Percentiles rank a stretch among this genome's conserved stretches.
Evolutionary conservation across 2,797 vertebrate genomes (phyloP).

Genomic region (Xerus rutilus): DNA sequence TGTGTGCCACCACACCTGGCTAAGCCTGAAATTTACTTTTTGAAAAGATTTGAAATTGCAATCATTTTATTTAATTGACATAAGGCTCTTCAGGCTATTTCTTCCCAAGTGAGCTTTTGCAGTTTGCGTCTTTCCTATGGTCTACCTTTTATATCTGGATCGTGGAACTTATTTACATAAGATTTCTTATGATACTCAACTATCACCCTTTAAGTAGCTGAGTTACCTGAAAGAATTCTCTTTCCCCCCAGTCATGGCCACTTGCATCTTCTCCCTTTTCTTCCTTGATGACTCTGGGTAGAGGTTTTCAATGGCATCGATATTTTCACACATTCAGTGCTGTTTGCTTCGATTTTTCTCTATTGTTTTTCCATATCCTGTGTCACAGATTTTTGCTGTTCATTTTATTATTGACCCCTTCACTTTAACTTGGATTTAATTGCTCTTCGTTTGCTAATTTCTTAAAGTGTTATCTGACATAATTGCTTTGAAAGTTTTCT

Average conservation of each 20-base stretch:
- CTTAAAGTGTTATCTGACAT: background rate
- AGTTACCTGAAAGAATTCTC: background rate
- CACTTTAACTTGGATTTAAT: background rate
- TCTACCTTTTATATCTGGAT: background rate
- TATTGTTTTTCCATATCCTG: background rate
- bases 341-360: constrained; percentile 3
- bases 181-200: background rate
- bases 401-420: background rate
- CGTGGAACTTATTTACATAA: background rate
- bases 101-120: background rate
- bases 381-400: background rate
- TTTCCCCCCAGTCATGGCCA: background rate
- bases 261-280: background rate
- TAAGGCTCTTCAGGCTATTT: background rate
- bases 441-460: background rate
- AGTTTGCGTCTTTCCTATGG: background rate
- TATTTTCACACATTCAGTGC: background rate
- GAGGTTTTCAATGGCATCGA: background rate
- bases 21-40: background rate
- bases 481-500: background rate
- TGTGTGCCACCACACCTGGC: too few species aligned
- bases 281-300: background rate
- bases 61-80: background rate
- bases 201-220: background rate
- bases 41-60: background rate